Evolutionary conservation across 37 sponge, comb jelly and placozoan genomes (phyloP).

Genomic region (Aplysina aerophoba): DNA sequence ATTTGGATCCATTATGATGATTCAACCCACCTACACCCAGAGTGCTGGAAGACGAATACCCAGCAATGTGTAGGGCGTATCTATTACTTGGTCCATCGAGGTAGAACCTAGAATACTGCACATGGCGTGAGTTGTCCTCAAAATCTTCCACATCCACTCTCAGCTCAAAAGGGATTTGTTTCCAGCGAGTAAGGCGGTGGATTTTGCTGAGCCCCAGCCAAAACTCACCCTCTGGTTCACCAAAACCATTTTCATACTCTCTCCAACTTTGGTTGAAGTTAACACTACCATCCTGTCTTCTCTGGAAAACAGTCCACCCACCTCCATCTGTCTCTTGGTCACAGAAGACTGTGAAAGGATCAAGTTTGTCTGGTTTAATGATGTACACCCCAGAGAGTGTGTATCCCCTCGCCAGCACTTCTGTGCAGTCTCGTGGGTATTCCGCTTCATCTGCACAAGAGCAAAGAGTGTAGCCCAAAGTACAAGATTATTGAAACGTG

Average conservation of each 20-base stretch:
- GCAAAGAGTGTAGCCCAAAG: not conserved
- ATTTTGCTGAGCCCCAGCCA: constrained; percentile 31
- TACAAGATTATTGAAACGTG: not conserved
- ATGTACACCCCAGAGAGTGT: constrained; percentile 6
- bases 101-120: not conserved
- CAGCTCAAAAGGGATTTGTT: not conserved
- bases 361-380: constrained; percentile 16
- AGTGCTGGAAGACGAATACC: not conserved
- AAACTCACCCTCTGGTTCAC: constrained; percentile 12
- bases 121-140: constrained; percentile 8
- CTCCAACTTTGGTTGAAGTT: constrained; percentile 6
- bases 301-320: constrained; percentile 36
- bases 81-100: not conserved
- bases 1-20: not conserved
- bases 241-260: constrained; percentile 19
- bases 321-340: constrained; percentile 36
- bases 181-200: constrained; percentile 3
- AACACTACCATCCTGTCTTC: constrained; percentile 9
- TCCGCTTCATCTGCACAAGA: not conserved
- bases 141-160: constrained; percentile 4
- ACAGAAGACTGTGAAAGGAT: constrained; percentile 10
- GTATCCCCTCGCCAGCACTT: constrained; percentile 15
- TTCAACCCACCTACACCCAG: not conserved
- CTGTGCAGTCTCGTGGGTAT: constrained; percentile 3
- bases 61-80: not conserved